A percentile compares a stretch with the other conserved stretches of the same genome.
phyloP scores from a whole-genome alignment of 2,113 vertebrate genomes.

The Megaptera novaeangliae region DNA sequence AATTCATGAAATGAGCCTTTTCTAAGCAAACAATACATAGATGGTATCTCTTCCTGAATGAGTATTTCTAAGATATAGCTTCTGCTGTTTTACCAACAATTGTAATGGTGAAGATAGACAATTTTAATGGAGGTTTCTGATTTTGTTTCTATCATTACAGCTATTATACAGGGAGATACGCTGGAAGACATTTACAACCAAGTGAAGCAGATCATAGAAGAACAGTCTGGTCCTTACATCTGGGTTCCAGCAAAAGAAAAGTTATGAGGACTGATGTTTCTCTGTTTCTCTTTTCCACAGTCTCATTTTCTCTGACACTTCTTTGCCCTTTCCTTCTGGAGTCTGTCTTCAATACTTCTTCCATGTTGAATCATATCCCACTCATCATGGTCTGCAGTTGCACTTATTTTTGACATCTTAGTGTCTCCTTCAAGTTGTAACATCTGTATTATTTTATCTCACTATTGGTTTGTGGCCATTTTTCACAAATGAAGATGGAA shows the following conservation, averaged over 20 bases:
- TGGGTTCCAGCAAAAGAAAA: constrained; percentile 99
- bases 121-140: constrained; percentile 46
- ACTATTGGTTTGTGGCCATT: constrained; percentile 77
- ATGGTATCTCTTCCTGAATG: background rate
- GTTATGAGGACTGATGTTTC: constrained; percentile 85
- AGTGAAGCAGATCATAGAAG: constrained; percentile 98
- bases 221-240: constrained; percentile 95
- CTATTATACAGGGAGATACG: constrained; percentile 96
- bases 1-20: background rate
- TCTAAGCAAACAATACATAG: background rate
- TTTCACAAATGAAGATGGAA: constrained; percentile 80
- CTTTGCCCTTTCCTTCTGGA: constrained; percentile 74
- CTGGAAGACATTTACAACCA: constrained; percentile 98
- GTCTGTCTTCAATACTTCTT: constrained; percentile 70
- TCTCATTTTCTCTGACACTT: constrained; percentile 75
- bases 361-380: constrained; percentile 64
- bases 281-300: constrained; percentile 75
- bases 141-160: constrained; percentile 82
- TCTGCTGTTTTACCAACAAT: background rate
- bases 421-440: constrained; percentile 77
- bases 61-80: background rate
- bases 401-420: constrained; percentile 74
- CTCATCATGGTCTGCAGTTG: constrained; percentile 75
- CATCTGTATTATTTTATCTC: constrained; percentile 73
- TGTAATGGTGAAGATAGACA: background rate